Conservation (phyloP, 1,140 invertebrate genomes). For the Brachionus rubens region DNA sequence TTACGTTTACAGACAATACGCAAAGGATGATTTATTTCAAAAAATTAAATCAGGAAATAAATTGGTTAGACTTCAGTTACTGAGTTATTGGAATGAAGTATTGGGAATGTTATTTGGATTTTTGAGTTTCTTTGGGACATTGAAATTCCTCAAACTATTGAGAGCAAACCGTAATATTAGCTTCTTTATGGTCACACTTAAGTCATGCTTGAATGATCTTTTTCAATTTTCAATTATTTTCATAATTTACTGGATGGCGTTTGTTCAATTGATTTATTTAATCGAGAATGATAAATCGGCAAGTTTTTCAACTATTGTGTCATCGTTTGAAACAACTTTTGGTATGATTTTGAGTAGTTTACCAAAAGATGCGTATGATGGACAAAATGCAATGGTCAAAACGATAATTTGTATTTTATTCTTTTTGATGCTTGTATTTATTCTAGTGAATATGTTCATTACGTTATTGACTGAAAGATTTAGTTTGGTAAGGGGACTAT, state of each 20-base stretch:
- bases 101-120: background rate
- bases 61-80: conserved; percentile 56
- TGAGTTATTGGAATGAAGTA: conserved; percentile 18
- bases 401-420: background rate
- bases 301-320: background rate
- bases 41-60: conserved; percentile 59
- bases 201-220: background rate
- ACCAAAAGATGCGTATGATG: background rate
- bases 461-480: conserved; percentile 4
- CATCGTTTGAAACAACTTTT: background rate
- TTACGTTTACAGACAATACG: background rate
- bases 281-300: background rate
- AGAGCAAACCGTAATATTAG: conserved; percentile 7
- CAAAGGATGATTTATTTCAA: background rate
- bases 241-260: background rate
- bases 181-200: background rate
- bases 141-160: conserved; percentile 32
- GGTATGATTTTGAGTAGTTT: conserved; percentile 3
- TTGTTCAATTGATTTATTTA: conserved; percentile 22
- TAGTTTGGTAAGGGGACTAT: background rate
- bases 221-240: background rate
- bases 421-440: background rate
- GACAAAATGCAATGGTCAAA: background rate
- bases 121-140: background rate
- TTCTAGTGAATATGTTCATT: conserved; percentile 6